Percentiles rank a stretch among this genome's conserved stretches.
Conservation (phyloP, 2,888 invertebrate genomes). For the Hyppa rectilinea region DNA sequence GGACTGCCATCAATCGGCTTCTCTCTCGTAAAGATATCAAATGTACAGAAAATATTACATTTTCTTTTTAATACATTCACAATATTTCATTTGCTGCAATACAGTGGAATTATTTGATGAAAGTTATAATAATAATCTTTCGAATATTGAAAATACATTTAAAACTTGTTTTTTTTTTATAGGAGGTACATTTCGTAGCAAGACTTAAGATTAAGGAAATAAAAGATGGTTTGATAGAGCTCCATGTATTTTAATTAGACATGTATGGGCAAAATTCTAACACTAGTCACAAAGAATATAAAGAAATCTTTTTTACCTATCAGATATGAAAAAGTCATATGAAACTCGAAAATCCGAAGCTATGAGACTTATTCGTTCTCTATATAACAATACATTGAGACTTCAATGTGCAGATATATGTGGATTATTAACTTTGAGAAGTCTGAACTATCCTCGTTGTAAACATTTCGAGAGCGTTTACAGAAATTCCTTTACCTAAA, state of each 20-base stretch:
- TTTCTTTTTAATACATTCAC: not conserved
- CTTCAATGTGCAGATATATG: constrained; percentile 1
- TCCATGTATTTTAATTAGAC: constrained; percentile 33
- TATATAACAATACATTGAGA: constrained; percentile 14
- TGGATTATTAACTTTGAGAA: not conserved
- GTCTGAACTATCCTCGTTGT: not conserved
- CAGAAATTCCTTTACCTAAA: not conserved
- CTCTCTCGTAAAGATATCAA: constrained; percentile 4
- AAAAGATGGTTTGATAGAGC: constrained; percentile 16
- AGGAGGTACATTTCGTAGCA: constrained; percentile 24
- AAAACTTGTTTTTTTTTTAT: constrained; percentile 2
- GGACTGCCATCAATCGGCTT: constrained; percentile 13
- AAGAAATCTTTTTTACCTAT: constrained; percentile 2
- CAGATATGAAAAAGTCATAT: not conserved
- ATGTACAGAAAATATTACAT: not conserved
- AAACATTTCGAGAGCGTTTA: constrained; percentile 8
- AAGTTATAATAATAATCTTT: not conserved
- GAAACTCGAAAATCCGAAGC: not conserved
- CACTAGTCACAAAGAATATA: constrained; percentile 1
- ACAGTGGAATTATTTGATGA: not conserved
- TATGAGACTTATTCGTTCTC: constrained; percentile 1
- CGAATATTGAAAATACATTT: not conserved
- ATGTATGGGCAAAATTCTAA: constrained; percentile 35
- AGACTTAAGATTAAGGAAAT: constrained; percentile 33
- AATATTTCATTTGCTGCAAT: not conserved